Evolutionary conservation across 2,797 vertebrate species (phyloP).

Genomic region (Gorsachius magnificus): DNA sequence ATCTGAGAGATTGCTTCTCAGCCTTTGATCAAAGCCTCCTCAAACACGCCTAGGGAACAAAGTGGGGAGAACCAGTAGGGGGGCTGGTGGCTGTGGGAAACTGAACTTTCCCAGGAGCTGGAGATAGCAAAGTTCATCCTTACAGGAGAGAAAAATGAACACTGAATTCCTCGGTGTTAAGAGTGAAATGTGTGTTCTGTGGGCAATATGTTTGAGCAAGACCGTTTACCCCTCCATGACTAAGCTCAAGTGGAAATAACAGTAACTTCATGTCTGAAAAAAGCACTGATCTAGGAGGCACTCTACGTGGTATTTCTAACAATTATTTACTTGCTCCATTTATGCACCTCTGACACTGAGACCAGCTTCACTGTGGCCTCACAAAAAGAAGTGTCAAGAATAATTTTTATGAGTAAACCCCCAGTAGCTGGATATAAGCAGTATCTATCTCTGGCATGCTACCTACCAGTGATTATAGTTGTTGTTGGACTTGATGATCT

Average conservation of each 20-base stretch:
- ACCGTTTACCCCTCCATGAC: background rate
- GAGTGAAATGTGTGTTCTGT: background rate
- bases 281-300: background rate
- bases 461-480: background rate
- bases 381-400: background rate
- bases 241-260: background rate
- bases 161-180: background rate
- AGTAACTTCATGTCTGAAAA: background rate
- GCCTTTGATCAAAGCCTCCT: constrained; percentile 37
- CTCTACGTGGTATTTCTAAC: background rate
- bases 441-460: background rate
- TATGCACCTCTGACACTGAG: background rate
- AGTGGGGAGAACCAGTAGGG: background rate
- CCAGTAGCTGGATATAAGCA: background rate
- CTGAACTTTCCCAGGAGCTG: constrained; percentile 46
- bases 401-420: background rate
- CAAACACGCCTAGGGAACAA: background rate
- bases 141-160: background rate
- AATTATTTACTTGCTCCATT: background rate
- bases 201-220: background rate
- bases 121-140: constrained; percentile 21
- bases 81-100: constrained; percentile 38
- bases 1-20: constrained; percentile 20
- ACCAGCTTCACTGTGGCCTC: background rate
- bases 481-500: too few relatives aligned